A percentile compares a stretch with the other conserved stretches of the same genome.
These are phyloP conservation scores for Drosophila suzukii DNA, from an alignment of 1,140 invertebrate genomes.

Conservation along the genomic window DNA sequence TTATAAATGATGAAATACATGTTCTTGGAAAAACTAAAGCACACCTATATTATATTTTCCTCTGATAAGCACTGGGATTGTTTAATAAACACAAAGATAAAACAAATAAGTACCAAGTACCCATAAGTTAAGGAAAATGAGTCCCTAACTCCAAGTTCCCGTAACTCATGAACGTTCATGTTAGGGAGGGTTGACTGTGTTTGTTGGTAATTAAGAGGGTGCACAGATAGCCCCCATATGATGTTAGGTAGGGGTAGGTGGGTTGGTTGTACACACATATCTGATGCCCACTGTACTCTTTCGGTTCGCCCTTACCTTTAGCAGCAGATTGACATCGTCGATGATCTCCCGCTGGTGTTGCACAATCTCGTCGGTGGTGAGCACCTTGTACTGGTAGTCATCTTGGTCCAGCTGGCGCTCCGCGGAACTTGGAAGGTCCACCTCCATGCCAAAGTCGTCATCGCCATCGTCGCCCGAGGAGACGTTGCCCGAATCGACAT, in stretches of 20 bases:
- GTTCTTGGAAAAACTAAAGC: too few relatives aligned
- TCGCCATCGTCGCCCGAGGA: constrained; percentile 95
- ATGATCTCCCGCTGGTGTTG: constrained; percentile 99
- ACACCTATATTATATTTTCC: too few relatives aligned
- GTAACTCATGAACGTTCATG: neutral
- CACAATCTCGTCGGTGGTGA: constrained; percentile 98
- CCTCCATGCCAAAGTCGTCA: constrained; percentile 94
- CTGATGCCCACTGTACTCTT: neutral
- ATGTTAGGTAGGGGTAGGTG: too few relatives aligned
- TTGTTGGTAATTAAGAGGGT: neutral
- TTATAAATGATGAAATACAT: too few relatives aligned
- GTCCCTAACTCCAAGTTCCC: too few relatives aligned
- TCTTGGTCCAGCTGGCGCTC: constrained; percentile 92
- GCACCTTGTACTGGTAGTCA: constrained; percentile 96
- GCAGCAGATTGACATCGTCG: constrained; percentile 96
- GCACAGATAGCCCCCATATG: neutral
- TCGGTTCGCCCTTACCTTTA: too few relatives aligned
- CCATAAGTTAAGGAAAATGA: too few relatives aligned
- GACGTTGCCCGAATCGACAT: constrained; percentile 96
- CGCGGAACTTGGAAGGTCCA: constrained; percentile 88
- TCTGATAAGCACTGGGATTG: too few relatives aligned
- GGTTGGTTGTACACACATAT: neutral
- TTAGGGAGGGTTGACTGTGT: neutral
- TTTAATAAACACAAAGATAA: too few relatives aligned
- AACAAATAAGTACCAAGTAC: too few relatives aligned